Evolutionary conservation across 2,888 invertebrate species (phyloP).

Genomic region (Dryadula phaetusa): DNA sequence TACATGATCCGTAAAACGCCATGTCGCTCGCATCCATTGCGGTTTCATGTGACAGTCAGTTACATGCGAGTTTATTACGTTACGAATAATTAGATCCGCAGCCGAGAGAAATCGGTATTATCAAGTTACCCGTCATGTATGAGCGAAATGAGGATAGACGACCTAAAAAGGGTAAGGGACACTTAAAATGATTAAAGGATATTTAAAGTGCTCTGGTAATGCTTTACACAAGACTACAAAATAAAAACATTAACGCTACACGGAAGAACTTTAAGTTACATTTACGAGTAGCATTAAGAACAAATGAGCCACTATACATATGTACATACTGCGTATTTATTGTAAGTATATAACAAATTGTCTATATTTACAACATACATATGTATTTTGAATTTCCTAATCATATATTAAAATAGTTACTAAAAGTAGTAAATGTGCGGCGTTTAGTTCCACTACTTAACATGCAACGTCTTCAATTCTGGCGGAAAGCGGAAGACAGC

Average conservation of each 20-base stretch:
- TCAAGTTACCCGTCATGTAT: conserved; percentile 37
- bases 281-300: not conserved
- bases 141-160: conserved; percentile 22
- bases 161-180: conserved; percentile 11
- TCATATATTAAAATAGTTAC: too few species aligned
- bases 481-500: too few species aligned
- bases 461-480: too few species aligned
- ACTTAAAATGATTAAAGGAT: conserved; percentile 16
- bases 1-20: conserved; percentile 42
- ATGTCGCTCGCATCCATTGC: conserved; percentile 48
- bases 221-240: conserved; percentile 31
- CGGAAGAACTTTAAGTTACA: not conserved
- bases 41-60: conserved; percentile 45
- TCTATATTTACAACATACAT: too few species aligned
- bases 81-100: conserved; percentile 45
- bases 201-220: conserved; percentile 7
- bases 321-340: too few species aligned
- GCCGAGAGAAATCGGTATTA: conserved; percentile 43
- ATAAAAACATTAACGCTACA: not conserved
- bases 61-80: conserved; percentile 46
- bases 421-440: too few species aligned
- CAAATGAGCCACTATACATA: not conserved
- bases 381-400: too few species aligned
- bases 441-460: too few species aligned
- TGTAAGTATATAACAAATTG: not conserved